Conservation (phyloP, 2,797 vertebrate species). For the Mormyrus hasselquistii region DNA sequence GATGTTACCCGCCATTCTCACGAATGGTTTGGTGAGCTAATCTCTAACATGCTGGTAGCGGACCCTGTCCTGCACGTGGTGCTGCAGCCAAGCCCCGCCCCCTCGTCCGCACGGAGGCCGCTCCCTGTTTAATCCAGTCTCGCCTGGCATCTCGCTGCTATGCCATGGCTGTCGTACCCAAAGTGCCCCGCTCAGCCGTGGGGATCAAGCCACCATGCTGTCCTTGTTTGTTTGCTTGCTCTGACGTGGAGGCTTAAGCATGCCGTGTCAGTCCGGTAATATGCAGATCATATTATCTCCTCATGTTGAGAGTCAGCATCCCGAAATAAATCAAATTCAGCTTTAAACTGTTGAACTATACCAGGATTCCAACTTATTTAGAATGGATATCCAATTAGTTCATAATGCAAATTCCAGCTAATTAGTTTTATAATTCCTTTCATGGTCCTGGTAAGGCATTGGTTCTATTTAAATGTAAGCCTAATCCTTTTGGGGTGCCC, state of each 20-base stretch:
- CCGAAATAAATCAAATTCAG: constrained; percentile 46
- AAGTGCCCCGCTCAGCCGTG: neutral
- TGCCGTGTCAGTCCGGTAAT: constrained; percentile 37
- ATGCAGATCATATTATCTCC: constrained; percentile 48
- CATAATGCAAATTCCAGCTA: constrained; percentile 71
- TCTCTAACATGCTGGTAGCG: neutral
- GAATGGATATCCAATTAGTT: constrained; percentile 72
- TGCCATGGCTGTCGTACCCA: neutral
- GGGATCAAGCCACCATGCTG: neutral
- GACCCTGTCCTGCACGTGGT: neutral
- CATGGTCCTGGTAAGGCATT: constrained; percentile 73
- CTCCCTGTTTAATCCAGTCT: neutral
- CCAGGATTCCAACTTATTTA: constrained; percentile 32
- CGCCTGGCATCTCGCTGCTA: neutral
- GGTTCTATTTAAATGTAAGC: constrained; percentile 58
- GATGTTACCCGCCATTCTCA: neutral
- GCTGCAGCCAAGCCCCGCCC: neutral
- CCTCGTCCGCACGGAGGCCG: neutral
- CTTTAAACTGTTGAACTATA: constrained; percentile 42
- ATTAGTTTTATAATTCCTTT: constrained; percentile 77
- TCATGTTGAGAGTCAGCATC: constrained; percentile 37
- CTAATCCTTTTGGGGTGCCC: constrained; percentile 76
- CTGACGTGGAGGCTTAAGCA: constrained; percentile 8
- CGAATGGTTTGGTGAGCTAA: neutral
- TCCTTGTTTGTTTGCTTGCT: neutral